These are phyloP conservation scores for Acronicta alni DNA, from an alignment of 2,888 invertebrate species.

Conservation along the genomic window DNA sequence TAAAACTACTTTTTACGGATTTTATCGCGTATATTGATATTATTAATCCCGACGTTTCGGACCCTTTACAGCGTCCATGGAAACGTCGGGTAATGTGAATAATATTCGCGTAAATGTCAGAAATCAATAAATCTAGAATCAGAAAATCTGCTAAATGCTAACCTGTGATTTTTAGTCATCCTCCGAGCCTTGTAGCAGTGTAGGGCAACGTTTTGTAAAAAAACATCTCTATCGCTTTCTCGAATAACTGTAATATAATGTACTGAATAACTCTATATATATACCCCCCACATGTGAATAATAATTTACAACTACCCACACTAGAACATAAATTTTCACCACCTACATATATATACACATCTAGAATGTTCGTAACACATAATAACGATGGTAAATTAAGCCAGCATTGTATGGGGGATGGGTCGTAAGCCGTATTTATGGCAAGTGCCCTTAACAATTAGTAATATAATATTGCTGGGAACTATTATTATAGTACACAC, in stretches of 20 bases:
- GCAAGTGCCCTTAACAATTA: constrained; percentile 54
- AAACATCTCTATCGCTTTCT: too few species aligned
- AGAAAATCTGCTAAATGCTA: too few species aligned
- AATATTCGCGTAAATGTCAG: too few species aligned
- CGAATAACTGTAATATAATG: background rate
- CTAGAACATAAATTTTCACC: constrained; percentile 38
- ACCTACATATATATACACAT: constrained; percentile 4
- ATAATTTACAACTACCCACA: constrained; percentile 23
- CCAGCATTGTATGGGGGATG: constrained; percentile 37
- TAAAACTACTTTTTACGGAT: too few species aligned
- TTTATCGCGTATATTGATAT: too few species aligned
- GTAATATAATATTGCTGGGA: constrained; percentile 46
- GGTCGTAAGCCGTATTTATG: constrained; percentile 51
- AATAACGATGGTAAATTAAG: constrained; percentile 48
- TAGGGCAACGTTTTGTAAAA: too few species aligned
- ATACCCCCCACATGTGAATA: background rate
- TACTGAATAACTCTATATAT: background rate
- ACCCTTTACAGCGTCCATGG: too few species aligned
- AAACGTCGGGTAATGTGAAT: too few species aligned
- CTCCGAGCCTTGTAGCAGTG: too few species aligned
- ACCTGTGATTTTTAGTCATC: too few species aligned
- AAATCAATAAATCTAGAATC: too few species aligned
- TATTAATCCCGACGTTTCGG: too few species aligned
- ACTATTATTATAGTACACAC: constrained; percentile 20
- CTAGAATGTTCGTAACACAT: constrained; percentile 17